Base-by-base conservation (phyloP, 2,888 invertebrate species). In the Augochlorella aurata region DNA sequence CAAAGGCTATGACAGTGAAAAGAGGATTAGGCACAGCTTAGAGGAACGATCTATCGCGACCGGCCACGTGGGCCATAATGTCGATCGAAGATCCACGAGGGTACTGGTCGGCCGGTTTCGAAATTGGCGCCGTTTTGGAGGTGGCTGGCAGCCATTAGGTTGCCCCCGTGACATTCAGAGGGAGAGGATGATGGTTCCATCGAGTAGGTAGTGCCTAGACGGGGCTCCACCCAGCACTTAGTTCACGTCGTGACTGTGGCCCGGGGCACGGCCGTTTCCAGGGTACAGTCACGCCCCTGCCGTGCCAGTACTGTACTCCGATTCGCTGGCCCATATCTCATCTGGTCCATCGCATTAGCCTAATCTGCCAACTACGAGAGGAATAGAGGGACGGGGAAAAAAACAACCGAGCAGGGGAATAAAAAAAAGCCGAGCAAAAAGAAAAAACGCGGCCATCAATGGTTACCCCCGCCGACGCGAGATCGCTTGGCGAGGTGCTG, bases 191-290 rank as follows among this genome's bases (percentile, higher is more conserved):
- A 93, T 93, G 93, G 93, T 93, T 93, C 91, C 91, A 92, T 90
- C 91, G 90, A 90, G 93, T 92, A 93, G 93, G 93, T 93, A 92
- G 93, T 92, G 93, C 92, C 93, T 92, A 93, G 93, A 93, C 91
- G 92, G 92, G 90, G 91, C 93, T 93, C 93, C 93, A 92, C 93
- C 93, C 93, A 93, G 92, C 92, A 92, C 92, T 95, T 95, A 95
- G 95, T 95, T 95, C 95, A 94, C 93, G 93, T 93, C 93, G 93
- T 87, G 92, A 94, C 94, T 94, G 89, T 90, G 90, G 91, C 91
- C 91, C 90, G 90, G 94, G 93, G 93, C 95, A 95, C 95, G 95
- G 80, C 95, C 94, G 95, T 95, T 95, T 94, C 95, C 94, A 92
- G 94, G 95, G 95, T 95, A 95, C 94, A 91, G 92, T 88, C 93